phyloP scores from a whole-genome alignment of 2,113 vertebrate genomes.

The Pseudopodoces humilis region DNA sequence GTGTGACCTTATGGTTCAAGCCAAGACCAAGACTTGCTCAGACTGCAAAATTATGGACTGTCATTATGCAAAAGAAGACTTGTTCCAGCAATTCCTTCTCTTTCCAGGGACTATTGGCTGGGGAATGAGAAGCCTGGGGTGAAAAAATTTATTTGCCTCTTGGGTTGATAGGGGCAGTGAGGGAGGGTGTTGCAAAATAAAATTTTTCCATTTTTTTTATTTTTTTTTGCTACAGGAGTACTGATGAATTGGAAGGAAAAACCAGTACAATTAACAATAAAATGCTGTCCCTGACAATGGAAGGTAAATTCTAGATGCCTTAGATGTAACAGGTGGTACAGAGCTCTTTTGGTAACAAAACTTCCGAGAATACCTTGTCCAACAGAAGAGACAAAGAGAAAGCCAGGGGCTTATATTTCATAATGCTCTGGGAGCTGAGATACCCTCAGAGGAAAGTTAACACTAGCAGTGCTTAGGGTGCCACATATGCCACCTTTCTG shows the following conservation, averaged over 20 bases:
- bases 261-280: not conserved
- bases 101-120: not conserved
- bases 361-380: not conserved
- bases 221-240: not conserved
- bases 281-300: not conserved
- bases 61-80: not conserved
- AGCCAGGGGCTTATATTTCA: not conserved
- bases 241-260: not conserved
- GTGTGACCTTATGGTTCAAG: constrained; percentile 3
- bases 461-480: not conserved
- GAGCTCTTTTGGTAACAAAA: not conserved
- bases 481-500: not conserved
- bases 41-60: not conserved
- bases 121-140: not conserved
- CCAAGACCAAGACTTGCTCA: constrained; percentile 14
- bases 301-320: not conserved
- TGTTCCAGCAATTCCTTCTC: not conserved
- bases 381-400: not conserved
- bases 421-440: not conserved
- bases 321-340: accelerated
- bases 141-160: not conserved
- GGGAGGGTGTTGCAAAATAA: accelerated
- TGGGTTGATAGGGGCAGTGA: not conserved
- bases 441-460: not conserved
- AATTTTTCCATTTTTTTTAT: not conserved